Percentiles rank a stretch among this genome's conserved stretches.
Evolutionary conservation across 2,113 vertebrate species (phyloP).

Genomic region (Etheostoma spectabile): DNA sequence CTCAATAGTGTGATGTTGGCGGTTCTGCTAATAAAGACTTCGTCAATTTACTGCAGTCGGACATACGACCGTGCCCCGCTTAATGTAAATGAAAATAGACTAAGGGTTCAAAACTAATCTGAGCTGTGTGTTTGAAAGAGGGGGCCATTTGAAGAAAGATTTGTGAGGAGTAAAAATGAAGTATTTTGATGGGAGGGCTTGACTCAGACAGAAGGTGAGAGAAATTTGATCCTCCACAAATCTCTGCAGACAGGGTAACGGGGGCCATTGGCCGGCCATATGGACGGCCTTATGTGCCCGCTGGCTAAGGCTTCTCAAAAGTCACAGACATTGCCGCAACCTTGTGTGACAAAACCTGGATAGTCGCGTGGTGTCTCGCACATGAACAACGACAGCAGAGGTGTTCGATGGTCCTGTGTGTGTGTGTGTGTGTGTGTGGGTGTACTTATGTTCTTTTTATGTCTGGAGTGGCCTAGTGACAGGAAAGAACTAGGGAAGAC

Average conservation of each 20-base stretch:
- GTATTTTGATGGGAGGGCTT: conserved; percentile 29
- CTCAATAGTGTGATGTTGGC: conserved; percentile 25
- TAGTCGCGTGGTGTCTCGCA: conserved; percentile 14
- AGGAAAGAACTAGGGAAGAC: conserved; percentile 1
- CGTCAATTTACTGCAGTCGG: conserved; percentile 27
- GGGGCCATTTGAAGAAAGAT: background rate
- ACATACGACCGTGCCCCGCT: conserved; percentile 27
- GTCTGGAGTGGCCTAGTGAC: background rate
- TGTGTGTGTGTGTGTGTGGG: background rate
- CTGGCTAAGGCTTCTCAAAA: conserved; percentile 55
- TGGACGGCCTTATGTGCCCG: conserved; percentile 74
- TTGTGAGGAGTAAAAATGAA: background rate
- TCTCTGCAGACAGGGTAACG: conserved; percentile 64
- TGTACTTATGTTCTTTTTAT: background rate
- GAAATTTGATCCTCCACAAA: conserved; percentile 55
- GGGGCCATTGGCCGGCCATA: conserved; percentile 66
- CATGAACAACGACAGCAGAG: background rate
- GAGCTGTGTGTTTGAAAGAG: background rate
- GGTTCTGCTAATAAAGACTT: conserved; percentile 28
- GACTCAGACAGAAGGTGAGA: conserved; percentile 67
- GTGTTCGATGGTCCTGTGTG: background rate
- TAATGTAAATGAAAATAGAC: conserved; percentile 32
- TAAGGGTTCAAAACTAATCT: background rate
- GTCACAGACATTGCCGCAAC: conserved; percentile 37
- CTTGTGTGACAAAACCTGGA: conserved; percentile 58